These are phyloP conservation scores for Nymphalis urticae DNA, from an alignment of 2,888 invertebrate species.

Conservation along the genomic window DNA sequence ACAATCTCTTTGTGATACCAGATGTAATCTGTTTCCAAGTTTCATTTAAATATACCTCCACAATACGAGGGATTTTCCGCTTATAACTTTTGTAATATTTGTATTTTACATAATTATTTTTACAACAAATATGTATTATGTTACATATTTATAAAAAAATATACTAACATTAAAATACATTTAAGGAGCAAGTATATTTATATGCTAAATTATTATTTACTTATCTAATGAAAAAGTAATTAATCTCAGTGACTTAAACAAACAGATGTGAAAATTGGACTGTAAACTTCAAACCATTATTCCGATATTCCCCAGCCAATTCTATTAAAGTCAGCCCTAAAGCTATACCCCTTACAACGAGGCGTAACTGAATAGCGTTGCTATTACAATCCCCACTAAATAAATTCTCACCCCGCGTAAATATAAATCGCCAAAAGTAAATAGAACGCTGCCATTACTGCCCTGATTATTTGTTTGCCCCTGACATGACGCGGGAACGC, in stretches of 20 bases:
- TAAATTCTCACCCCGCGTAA: slow-evolving; percentile 64
- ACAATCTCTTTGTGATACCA: slow-evolving; percentile 5
- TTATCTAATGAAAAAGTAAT: neutral
- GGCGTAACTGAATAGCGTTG: slow-evolving; percentile 71
- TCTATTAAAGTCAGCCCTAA: slow-evolving; percentile 46
- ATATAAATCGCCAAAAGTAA: slow-evolving; percentile 78
- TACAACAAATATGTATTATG: no score
- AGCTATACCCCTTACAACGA: slow-evolving; percentile 65
- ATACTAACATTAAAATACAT: no score
- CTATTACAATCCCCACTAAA: slow-evolving; percentile 65
- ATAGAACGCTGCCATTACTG: slow-evolving; percentile 77
- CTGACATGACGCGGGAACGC: slow-evolving; percentile 54
- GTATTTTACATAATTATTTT: neutral
- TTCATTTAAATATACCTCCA: neutral
- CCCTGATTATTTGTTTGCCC: slow-evolving; percentile 76
- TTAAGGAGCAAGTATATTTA: neutral
- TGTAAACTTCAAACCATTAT: slow-evolving; percentile 32
- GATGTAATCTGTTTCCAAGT: neutral
- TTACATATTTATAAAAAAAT: no score
- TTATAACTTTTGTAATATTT: neutral
- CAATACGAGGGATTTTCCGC: neutral
- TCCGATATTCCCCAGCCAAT: slow-evolving; percentile 27
- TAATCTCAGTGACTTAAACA: slow-evolving; percentile 7
- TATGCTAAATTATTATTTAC: neutral
- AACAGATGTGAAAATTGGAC: slow-evolving; percentile 26